A percentile compares a stretch with the other conserved stretches of the same genome.
Evolutionary conservation across 2,113 vertebrate genomes (phyloP).

Genomic region (Falco punctatus): DNA sequence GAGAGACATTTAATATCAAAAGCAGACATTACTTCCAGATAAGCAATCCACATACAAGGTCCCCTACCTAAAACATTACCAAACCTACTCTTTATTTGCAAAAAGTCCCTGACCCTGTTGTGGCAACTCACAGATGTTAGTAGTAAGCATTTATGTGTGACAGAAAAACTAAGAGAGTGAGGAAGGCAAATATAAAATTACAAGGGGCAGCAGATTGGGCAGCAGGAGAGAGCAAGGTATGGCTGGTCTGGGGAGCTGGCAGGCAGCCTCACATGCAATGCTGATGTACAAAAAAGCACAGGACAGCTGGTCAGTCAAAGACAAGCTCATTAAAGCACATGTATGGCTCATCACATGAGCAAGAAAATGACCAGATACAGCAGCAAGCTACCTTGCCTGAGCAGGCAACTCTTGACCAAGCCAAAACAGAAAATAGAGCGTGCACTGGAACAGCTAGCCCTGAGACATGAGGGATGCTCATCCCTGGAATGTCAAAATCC

Average conservation of each 20-base stretch:
- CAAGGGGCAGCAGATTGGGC: accelerated
- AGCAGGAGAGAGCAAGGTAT: not conserved
- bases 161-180: not conserved
- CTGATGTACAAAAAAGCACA: not conserved
- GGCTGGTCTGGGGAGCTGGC: not conserved
- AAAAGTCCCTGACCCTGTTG: not conserved
- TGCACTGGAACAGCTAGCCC: not conserved
- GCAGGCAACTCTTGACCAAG: not conserved
- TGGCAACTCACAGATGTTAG: not conserved
- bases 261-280: not conserved
- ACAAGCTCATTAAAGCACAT: not conserved
- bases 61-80: not conserved
- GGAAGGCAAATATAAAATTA: not conserved
- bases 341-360: not conserved
- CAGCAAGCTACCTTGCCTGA: not conserved
- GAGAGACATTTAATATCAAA: not conserved
- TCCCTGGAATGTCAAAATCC: not conserved
- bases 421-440: not conserved
- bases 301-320: not conserved
- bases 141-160: not conserved
- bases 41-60: not conserved
- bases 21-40: not conserved
- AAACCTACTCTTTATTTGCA: not conserved
- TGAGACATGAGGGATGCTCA: not conserved
- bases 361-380: not conserved